Percentiles rank a stretch among this genome's conserved stretches.
Evolutionary conservation across 2,888 invertebrate species (phyloP).

Genomic region (Dicycla oo): DNA sequence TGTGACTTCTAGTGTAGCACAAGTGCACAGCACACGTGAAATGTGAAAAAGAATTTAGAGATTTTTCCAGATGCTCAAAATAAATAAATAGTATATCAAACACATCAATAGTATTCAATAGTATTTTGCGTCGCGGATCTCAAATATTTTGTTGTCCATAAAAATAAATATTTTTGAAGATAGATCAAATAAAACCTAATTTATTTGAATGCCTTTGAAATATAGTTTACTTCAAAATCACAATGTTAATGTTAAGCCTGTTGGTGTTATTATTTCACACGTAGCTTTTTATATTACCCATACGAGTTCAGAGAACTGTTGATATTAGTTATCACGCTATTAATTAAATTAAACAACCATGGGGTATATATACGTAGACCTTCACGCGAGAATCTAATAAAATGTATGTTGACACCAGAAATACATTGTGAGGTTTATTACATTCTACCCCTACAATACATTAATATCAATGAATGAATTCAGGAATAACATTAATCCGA

Average conservation of each 20-base stretch:
- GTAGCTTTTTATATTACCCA: slow-evolving; percentile 20
- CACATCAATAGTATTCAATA: not conserved
- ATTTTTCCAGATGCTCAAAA: slow-evolving; percentile 3
- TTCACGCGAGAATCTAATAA: slow-evolving; percentile 12
- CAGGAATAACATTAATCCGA: slow-evolving; percentile 15
- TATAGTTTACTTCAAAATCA: slow-evolving; percentile 2
- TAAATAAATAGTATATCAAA: not conserved
- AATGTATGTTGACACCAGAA: slow-evolving; percentile 15
- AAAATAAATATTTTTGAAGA: not conserved
- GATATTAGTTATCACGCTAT: slow-evolving; percentile 27
- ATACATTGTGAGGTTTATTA: slow-evolving; percentile 20
- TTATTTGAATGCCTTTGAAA: not conserved
- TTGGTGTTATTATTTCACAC: slow-evolving; percentile 12
- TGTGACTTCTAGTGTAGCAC: slow-evolving; percentile 19
- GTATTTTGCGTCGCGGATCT: not conserved
- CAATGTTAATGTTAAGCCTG: slow-evolving; percentile 6
- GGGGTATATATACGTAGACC: not conserved
- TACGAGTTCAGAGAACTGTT: slow-evolving; percentile 27
- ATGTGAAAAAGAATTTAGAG: slow-evolving; percentile 8
- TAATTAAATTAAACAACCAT: slow-evolving; percentile 38
- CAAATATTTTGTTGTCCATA: slow-evolving; percentile 3
- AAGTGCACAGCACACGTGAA: not conserved
- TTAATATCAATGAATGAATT: slow-evolving; percentile 28
- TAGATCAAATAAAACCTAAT: not conserved
- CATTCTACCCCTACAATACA: slow-evolving; percentile 1